Evolutionary conservation across 2,797 vertebrate genomes (phyloP).

Genomic region (Acipenser transmontanus): DNA sequence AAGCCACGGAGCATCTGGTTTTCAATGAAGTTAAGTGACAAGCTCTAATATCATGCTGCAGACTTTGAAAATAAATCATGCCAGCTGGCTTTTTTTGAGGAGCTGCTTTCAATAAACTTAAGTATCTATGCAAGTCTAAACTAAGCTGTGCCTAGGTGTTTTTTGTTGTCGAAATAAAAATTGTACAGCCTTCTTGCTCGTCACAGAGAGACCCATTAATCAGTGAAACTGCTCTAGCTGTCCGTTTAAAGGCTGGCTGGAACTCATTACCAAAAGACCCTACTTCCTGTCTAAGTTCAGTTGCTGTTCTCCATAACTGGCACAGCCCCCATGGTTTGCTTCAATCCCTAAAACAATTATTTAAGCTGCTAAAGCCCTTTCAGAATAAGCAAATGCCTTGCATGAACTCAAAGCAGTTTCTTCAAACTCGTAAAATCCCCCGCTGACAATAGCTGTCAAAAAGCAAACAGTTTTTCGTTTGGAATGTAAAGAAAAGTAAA

Average conservation of each 20-base stretch:
- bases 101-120: conserved; percentile 37
- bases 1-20: conserved; percentile 64
- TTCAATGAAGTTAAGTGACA: conserved; percentile 42
- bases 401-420: no score
- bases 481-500: no score
- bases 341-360: conserved; percentile 31
- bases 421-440: no score
- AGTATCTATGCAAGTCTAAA: conserved; percentile 28
- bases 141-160: conserved; percentile 33
- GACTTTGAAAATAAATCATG: conserved; percentile 52
- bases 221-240: conserved; percentile 38
- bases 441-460: no score
- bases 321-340: conserved; percentile 54
- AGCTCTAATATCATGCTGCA: conserved; percentile 47
- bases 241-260: conserved; percentile 60
- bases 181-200: conserved; percentile 61
- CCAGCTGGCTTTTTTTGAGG: conserved; percentile 53
- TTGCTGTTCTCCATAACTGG: conserved; percentile 49
- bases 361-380: no score
- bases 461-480: no score
- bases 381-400: no score
- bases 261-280: conserved; percentile 69
- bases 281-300: conserved; percentile 62
- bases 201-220: conserved; percentile 40
- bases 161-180: conserved; percentile 53